Percentiles rank a stretch among this genome's conserved stretches.
phyloP scores from a whole-genome alignment of 64 coral and sea anemone genomes.

The Catalaphyllia jardinei region DNA sequence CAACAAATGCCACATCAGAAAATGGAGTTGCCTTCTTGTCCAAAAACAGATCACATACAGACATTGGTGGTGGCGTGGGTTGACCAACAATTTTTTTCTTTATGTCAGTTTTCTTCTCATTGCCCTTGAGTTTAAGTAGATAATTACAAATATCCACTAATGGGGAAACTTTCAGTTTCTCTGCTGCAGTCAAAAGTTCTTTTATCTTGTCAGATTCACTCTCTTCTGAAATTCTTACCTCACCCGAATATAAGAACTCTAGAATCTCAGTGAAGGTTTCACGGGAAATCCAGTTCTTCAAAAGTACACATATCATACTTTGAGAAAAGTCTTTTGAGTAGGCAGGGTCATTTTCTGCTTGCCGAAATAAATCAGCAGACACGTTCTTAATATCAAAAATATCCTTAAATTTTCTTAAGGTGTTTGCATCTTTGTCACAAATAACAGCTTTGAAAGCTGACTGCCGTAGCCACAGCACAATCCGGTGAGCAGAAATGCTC shows the following conservation, averaged over 20 bases:
- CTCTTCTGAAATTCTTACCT: constrained; percentile 14
- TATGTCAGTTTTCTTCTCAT: not conserved
- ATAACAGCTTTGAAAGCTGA: constrained; percentile 9
- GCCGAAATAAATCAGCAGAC: not conserved
- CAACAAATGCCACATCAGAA: constrained; percentile 31
- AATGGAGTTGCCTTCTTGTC: not conserved
- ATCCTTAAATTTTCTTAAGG: constrained; percentile 8
- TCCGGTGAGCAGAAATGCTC: constrained; percentile 14
- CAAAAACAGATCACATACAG: constrained; percentile 3
- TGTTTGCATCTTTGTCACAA: not conserved
- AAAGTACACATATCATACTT: not conserved
- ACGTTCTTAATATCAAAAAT: not conserved
- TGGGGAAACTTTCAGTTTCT: not conserved
- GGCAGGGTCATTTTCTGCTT: not conserved
- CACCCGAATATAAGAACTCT: constrained; percentile 15
- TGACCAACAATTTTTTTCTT: not conserved
- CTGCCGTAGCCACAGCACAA: not conserved
- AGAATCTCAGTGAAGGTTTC: constrained; percentile 21
- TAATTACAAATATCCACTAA: constrained; percentile 18
- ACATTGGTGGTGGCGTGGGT: not conserved
- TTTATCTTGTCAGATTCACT: not conserved
- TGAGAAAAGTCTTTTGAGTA: not conserved
- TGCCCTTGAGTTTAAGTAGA: not conserved
- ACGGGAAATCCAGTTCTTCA: constrained; percentile 40
- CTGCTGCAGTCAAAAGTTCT: constrained; percentile 2